Conservation (phyloP, 2,888 invertebrate genomes). For the Oxyteleia sp. region DNA sequence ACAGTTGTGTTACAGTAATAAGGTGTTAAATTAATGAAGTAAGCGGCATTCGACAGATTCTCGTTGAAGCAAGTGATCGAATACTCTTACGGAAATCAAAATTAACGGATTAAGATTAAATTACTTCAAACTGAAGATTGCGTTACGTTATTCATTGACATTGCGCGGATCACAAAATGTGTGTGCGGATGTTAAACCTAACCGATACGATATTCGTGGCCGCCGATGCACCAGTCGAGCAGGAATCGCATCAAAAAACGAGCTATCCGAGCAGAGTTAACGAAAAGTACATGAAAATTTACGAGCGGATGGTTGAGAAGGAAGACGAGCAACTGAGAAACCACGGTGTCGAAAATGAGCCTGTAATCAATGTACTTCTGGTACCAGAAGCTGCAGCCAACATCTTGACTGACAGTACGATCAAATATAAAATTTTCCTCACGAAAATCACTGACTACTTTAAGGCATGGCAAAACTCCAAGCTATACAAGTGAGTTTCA, state of each 20-base stretch:
- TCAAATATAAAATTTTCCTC: constrained; percentile 42
- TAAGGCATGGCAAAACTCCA: constrained; percentile 50
- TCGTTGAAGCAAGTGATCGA: constrained; percentile 1
- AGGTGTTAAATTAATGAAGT: constrained; percentile 42
- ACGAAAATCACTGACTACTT: constrained; percentile 32
- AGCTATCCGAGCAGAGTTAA: constrained; percentile 23
- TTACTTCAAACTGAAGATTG: background rate
- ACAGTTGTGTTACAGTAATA: constrained; percentile 25
- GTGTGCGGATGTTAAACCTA: constrained; percentile 44
- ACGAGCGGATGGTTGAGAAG: constrained; percentile 38
- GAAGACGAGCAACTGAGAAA: background rate
- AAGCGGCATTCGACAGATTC: constrained; percentile 29
- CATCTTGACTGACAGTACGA: constrained; percentile 38
- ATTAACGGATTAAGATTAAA: background rate
- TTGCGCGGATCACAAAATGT: constrained; percentile 32
- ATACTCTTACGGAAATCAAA: constrained; percentile 17
- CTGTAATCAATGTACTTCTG: constrained; percentile 1
- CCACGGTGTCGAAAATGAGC: background rate
- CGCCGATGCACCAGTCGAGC: constrained; percentile 30
- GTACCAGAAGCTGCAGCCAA: constrained; percentile 34
- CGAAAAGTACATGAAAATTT: constrained; percentile 46
- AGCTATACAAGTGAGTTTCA: constrained; percentile 50
- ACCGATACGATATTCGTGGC: constrained; percentile 25
- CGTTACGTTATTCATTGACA: background rate
- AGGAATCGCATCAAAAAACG: constrained; percentile 9